Percentiles rank a stretch among this genome's conserved stretches.
phyloP scores from a whole-genome alignment of 92 coral and sea anemone genomes.

The Epizoanthus rinbou region DNA sequence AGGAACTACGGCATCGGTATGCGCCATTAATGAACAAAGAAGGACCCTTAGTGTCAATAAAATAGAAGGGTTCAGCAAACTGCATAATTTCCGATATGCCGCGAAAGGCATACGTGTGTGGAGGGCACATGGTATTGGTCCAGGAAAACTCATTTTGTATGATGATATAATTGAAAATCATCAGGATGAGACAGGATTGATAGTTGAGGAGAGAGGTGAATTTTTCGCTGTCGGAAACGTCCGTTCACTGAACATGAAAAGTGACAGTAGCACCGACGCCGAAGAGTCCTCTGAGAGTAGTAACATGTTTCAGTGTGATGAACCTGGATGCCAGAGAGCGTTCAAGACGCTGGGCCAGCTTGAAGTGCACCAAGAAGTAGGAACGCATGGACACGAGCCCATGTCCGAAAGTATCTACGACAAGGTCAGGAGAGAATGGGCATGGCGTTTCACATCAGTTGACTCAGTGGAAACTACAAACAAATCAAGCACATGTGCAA shows the following conservation, averaged over 20 bases:
- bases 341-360: constrained; percentile 34
- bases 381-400: constrained; percentile 25
- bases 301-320: constrained; percentile 2
- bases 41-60: constrained; percentile 47
- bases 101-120: constrained; percentile 55
- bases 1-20: constrained; percentile 68
- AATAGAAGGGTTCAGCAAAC: constrained; percentile 57
- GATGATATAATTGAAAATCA: not conserved
- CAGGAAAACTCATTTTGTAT: constrained; percentile 41
- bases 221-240: not conserved
- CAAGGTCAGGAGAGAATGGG: constrained; percentile 50
- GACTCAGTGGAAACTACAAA: constrained; percentile 26
- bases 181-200: not conserved
- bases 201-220: not conserved
- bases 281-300: not conserved
- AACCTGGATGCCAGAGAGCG: constrained; percentile 30
- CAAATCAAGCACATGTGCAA: not conserved
- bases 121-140: constrained; percentile 62
- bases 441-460: constrained; percentile 44
- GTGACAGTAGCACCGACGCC: not conserved
- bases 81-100: constrained; percentile 55
- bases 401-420: constrained; percentile 37
- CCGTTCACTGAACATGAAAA: not conserved
- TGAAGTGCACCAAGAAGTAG: constrained; percentile 46
- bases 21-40: constrained; percentile 45